Evolutionary conservation across 2,888 invertebrate genomes (phyloP).

Genomic region (Stenoptilia bipunctidactyla): DNA sequence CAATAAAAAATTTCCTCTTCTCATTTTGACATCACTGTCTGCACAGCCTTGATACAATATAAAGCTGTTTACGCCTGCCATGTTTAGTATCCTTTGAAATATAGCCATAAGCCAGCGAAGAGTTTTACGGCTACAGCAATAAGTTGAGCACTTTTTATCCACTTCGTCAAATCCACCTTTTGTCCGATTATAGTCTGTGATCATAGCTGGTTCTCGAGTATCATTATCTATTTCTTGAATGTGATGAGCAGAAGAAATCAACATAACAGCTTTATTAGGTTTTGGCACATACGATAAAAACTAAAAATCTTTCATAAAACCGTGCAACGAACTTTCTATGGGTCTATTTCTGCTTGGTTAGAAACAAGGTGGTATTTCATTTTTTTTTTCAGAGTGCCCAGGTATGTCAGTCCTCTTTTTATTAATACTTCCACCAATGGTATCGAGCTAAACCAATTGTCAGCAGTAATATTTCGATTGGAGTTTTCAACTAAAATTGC

Average conservation of each 20-base stretch:
- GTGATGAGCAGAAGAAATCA: slow-evolving; percentile 12
- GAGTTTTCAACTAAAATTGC: slow-evolving; percentile 11
- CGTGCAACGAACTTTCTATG: slow-evolving; percentile 9
- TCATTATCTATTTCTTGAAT: slow-evolving; percentile 9
- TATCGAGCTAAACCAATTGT: slow-evolving; percentile 21
- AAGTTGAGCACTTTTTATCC: slow-evolving; percentile 13
- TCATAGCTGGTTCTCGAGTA: slow-evolving; percentile 12
- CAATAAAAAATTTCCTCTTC: slow-evolving; percentile 13
- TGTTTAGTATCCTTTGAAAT: slow-evolving; percentile 9
- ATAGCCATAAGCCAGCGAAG: slow-evolving; percentile 10
- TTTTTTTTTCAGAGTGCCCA: slow-evolving; percentile 15
- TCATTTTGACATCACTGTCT: slow-evolving; percentile 11
- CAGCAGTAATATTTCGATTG: slow-evolving; percentile 15
- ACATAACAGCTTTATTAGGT: slow-evolving; percentile 10
- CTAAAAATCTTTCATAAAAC: slow-evolving; percentile 14
- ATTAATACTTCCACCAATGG: slow-evolving; percentile 14
- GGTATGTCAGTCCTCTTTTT: slow-evolving; percentile 14
- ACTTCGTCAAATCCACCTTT: slow-evolving; percentile 15
- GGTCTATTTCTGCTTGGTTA: slow-evolving; percentile 12
- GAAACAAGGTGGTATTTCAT: slow-evolving; percentile 14
- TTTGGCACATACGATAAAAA: slow-evolving; percentile 11
- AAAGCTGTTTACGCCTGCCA: slow-evolving; percentile 7
- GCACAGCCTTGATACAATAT: slow-evolving; percentile 4
- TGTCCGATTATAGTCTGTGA: slow-evolving; percentile 12
- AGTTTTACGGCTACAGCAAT: slow-evolving; percentile 8